Evolutionary conservation across 2,797 vertebrate genomes (phyloP).

Genomic region (Cossypha polioptera): DNA sequence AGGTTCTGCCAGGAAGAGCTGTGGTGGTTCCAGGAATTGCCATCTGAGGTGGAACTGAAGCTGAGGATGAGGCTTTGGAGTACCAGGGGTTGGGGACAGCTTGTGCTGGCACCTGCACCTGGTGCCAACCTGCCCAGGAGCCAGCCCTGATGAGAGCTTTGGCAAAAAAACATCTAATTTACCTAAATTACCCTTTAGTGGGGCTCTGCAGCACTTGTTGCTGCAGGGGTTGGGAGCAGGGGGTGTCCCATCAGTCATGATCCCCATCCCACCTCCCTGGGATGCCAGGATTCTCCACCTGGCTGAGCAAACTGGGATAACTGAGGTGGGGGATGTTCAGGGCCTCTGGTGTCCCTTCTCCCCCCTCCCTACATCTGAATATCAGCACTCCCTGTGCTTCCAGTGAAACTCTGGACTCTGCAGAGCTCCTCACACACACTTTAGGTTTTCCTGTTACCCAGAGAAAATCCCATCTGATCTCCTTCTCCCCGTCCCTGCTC

Average conservation of each 20-base stretch:
- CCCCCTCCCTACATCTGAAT: neutral
- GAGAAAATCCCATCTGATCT: neutral
- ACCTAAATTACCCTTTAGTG: rapidly evolving
- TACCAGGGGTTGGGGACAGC: neutral
- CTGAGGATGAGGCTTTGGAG: neutral
- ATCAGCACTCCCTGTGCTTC: rapidly evolving
- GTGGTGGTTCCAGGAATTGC: slow-evolving; percentile 34
- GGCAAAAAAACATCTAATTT: neutral
- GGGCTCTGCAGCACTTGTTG: neutral
- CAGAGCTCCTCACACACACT: neutral
- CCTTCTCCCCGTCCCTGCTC: neutral
- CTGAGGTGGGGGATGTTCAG: neutral
- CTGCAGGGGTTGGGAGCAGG: rapidly evolving
- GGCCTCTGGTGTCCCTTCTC: neutral
- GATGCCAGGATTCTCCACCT: neutral
- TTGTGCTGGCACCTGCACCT: neutral
- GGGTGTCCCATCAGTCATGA: rapidly evolving
- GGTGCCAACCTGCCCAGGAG: neutral
- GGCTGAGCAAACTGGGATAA: neutral
- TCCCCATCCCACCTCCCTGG: rapidly evolving
- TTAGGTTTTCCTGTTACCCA: neutral
- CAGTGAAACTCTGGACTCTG: neutral
- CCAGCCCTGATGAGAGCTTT: neutral
- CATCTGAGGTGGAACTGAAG: neutral
- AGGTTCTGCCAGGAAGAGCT: slow-evolving; percentile 8